These are phyloP conservation scores for Dysidea cf. avara DNA, from an alignment of 37 sponge, comb jelly and placozoan species.

Conservation along the genomic window DNA sequence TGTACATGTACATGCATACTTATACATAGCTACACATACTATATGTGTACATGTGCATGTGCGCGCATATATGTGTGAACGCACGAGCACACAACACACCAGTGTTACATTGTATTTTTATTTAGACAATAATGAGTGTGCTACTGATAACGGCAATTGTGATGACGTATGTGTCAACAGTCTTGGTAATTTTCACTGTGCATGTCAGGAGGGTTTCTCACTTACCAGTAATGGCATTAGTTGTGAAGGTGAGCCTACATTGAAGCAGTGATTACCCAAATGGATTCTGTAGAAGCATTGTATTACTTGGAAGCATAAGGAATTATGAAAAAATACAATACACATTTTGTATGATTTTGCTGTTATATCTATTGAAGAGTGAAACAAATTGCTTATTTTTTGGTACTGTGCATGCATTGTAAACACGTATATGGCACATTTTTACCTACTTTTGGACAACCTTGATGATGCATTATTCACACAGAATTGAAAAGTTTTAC, in stretches of 20 bases:
- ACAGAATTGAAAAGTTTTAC: too few relatives aligned
- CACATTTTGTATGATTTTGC: not conserved
- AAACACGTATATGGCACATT: too few relatives aligned
- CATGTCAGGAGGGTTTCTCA: not conserved
- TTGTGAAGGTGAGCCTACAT: not conserved
- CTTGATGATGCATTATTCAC: too few relatives aligned
- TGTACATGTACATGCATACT: slow-evolving; percentile 1
- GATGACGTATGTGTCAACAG: slow-evolving; percentile 12
- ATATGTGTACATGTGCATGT: slow-evolving; percentile 2
- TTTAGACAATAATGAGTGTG: slow-evolving; percentile 31
- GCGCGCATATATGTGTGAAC: not conserved
- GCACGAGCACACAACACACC: slow-evolving; percentile 23
- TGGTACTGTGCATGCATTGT: too few relatives aligned
- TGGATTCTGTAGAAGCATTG: too few relatives aligned
- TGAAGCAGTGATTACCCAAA: not conserved
- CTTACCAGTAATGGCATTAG: not conserved
- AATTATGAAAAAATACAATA: not conserved
- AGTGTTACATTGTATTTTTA: too few relatives aligned
- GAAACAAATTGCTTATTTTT: too few relatives aligned
- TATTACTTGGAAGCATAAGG: too few relatives aligned
- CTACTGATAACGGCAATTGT: slow-evolving; percentile 6
- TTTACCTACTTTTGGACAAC: too few relatives aligned
- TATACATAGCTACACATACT: slow-evolving; percentile 16
- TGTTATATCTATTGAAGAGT: too few relatives aligned
- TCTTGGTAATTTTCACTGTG: slow-evolving; percentile 1